Percentiles rank a stretch among this genome's conserved stretches.
phyloP scores from a whole-genome alignment of 23 tunicate species.

The Corella eumyota region DNA sequence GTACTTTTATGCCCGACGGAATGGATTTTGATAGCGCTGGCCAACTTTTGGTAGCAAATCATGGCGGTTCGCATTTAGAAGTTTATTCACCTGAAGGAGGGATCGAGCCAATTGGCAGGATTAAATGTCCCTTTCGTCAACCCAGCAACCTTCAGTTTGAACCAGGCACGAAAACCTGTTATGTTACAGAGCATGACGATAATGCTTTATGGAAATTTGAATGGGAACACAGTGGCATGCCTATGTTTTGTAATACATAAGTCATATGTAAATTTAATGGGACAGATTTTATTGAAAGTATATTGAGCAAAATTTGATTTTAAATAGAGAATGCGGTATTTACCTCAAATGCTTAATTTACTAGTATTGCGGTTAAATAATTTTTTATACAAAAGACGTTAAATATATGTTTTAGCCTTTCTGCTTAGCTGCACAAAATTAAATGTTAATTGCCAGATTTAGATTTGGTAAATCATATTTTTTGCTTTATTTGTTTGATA shows the following conservation, averaged over 20 bases:
- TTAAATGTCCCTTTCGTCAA: slow-evolving; percentile 51
- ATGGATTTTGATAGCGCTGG: slow-evolving; percentile 69
- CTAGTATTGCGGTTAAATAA: too few species aligned
- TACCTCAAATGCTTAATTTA: too few species aligned
- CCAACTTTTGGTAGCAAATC: slow-evolving; percentile 60
- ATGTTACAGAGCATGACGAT: slow-evolving; percentile 75
- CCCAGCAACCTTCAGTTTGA: slow-evolving; percentile 70
- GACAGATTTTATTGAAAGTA: too few species aligned
- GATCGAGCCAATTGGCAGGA: slow-evolving; percentile 20
- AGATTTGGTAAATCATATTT: too few species aligned
- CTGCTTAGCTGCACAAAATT: too few species aligned
- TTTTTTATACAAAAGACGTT: too few species aligned
- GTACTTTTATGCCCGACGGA: slow-evolving; percentile 62
- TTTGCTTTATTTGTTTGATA: too few species aligned
- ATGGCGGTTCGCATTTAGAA: slow-evolving; percentile 66
- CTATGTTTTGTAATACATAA: slow-evolving; percentile 62
- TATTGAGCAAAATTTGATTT: too few species aligned
- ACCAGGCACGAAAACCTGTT: slow-evolving; percentile 40
- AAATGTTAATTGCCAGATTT: too few species aligned
- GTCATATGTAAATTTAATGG: too few species aligned
- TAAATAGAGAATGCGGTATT: too few species aligned
- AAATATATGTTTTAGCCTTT: too few species aligned
- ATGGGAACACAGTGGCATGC: slow-evolving; percentile 71
- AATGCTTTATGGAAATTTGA: slow-evolving; percentile 68
- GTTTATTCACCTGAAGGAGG: slow-evolving; percentile 51